Evolutionary conservation across 1,140 invertebrate species (phyloP).

Genomic region (Meloidogyne exigua): DNA sequence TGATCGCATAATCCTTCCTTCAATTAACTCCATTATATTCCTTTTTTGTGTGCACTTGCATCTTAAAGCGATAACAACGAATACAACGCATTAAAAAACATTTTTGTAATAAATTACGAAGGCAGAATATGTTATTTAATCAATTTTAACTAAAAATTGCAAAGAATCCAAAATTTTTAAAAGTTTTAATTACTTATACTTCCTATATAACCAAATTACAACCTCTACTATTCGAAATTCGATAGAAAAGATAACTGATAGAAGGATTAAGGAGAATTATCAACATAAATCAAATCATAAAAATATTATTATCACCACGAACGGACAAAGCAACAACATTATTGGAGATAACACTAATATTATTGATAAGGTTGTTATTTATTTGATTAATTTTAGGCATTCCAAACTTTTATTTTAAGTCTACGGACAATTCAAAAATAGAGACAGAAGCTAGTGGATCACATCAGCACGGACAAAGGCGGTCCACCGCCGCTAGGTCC

Average conservation of each 20-base stretch:
- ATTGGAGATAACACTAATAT: conserved; percentile 6
- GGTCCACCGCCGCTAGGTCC: conserved; percentile 9
- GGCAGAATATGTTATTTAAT: not conserved
- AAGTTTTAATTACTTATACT: not conserved
- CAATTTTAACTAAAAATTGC: not conserved
- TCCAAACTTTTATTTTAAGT: not conserved
- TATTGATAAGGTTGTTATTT: not conserved
- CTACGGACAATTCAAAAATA: not conserved
- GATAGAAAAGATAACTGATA: not conserved
- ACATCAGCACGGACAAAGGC: conserved; percentile 16
- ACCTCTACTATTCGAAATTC: not conserved
- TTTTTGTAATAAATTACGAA: not conserved
- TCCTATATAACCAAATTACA: not conserved
- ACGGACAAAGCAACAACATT: not conserved
- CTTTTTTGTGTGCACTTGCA: no score
- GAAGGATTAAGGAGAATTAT: not conserved
- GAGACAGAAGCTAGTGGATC: not conserved
- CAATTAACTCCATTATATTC: not conserved
- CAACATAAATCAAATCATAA: not conserved
- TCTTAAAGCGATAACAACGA: not conserved
- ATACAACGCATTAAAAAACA: not conserved
- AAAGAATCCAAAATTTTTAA: not conserved
- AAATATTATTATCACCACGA: not conserved
- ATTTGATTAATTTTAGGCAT: no score
- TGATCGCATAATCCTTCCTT: not conserved